These are phyloP conservation scores for Dicranocentrus wangi DNA, from an alignment of 2,888 invertebrate genomes.

Conservation along the genomic window DNA sequence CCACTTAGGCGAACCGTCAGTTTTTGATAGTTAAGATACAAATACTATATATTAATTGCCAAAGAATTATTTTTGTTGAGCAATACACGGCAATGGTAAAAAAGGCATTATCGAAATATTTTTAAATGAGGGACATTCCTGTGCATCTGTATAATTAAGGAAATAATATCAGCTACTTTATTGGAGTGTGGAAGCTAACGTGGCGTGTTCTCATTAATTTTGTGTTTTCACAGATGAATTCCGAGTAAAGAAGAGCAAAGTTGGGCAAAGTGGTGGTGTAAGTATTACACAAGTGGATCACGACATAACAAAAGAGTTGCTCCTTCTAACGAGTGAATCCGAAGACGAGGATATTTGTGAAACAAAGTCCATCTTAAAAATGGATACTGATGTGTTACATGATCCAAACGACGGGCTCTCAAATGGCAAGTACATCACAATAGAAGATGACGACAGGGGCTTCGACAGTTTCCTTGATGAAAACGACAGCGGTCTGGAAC, in stretches of 20 bases:
- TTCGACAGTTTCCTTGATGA: slow-evolving; percentile 67
- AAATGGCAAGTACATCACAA: slow-evolving; percentile 49
- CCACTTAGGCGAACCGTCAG: too few relatives aligned
- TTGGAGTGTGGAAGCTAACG: too few relatives aligned
- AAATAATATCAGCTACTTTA: too few relatives aligned
- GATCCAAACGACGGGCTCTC: background rate
- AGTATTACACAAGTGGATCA: background rate
- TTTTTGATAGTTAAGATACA: too few relatives aligned
- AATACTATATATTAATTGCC: slow-evolving; percentile 2
- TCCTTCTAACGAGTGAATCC: slow-evolving; percentile 41
- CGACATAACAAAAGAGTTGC: slow-evolving; percentile 25
- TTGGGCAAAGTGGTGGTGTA: too few relatives aligned
- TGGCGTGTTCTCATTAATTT: too few relatives aligned
- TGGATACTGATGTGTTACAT: slow-evolving; percentile 25
- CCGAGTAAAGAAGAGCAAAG: too few relatives aligned
- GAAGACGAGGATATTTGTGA: slow-evolving; percentile 58
- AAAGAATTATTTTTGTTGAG: background rate
- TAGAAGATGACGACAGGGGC: slow-evolving; percentile 65
- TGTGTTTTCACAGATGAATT: too few relatives aligned
- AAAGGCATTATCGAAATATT: background rate
- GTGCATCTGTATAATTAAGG: too few relatives aligned
- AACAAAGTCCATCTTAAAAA: slow-evolving; percentile 36
- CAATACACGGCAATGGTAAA: background rate
- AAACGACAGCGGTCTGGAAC: slow-evolving; percentile 41
- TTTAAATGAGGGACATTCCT: too few relatives aligned